phyloP scores from a whole-genome alignment of 2,888 invertebrate genomes.

The Cynaeus angustus region DNA sequence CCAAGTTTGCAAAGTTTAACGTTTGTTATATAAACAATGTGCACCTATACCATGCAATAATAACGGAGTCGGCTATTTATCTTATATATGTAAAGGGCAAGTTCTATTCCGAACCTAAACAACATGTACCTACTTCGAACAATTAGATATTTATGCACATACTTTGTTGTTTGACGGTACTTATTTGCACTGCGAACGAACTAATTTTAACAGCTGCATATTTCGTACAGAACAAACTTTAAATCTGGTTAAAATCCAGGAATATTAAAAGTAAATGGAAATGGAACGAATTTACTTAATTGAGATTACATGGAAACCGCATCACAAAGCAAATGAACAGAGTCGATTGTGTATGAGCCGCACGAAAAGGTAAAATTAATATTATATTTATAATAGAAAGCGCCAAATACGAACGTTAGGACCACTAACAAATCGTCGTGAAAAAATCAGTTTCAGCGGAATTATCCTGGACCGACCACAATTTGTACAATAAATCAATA shows the following conservation, averaged over 20 bases:
- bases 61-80: slow-evolving; percentile 67
- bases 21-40: slow-evolving; percentile 71
- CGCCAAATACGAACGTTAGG: too few relatives aligned
- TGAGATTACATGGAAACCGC: slow-evolving; percentile 8
- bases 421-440: too few relatives aligned
- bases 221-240: slow-evolving; percentile 13
- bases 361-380: slow-evolving; percentile 1
- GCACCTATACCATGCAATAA: slow-evolving; percentile 67
- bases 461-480: too few relatives aligned
- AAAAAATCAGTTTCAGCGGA: too few relatives aligned
- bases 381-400: background rate
- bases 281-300: slow-evolving; percentile 8
- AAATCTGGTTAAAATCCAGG: slow-evolving; percentile 8
- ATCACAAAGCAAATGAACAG: slow-evolving; percentile 12
- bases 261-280: slow-evolving; percentile 10
- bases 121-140: slow-evolving; percentile 55
- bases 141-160: slow-evolving; percentile 60
- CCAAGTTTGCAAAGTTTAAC: slow-evolving; percentile 68
- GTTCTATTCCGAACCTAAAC: slow-evolving; percentile 58
- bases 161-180: slow-evolving; percentile 43
- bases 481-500: too few relatives aligned
- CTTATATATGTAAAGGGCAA: slow-evolving; percentile 61
- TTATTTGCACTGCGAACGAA: slow-evolving; percentile 25
- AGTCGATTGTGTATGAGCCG: slow-evolving; percentile 4
- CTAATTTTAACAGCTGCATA: slow-evolving; percentile 23